Base-by-base conservation (phyloP, 2,888 invertebrate genomes). In the Ecdyonurus torrentis region DNA sequence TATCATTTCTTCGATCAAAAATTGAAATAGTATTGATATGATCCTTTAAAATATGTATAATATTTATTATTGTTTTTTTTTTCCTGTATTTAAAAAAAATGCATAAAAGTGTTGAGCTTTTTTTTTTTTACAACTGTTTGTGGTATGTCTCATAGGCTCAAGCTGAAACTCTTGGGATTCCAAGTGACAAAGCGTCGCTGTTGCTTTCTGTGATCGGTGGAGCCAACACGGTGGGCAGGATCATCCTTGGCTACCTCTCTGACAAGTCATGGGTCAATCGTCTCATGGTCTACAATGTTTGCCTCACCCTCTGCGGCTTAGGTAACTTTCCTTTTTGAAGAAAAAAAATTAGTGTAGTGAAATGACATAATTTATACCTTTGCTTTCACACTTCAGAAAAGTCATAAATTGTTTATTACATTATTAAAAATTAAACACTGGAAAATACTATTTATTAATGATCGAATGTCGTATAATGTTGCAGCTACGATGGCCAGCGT, bases 261-360 rank as follows among this genome's bases (percentile, higher is more conserved):
- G 93, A 94, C 74, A 91, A 91, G 74, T 84, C 89, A 1, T 91
- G 91, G 84, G 85, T 96, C 59, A 94, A 98, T 76, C 84, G 97
- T 63, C 81, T 98, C 64, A 79, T 85, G 72, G 83, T 98, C 66
- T 98, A 98, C 77, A 97, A 92, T 76, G 71, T 84, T 65, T 90
- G 92, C 70, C 83, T 98, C 67, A 86, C 91, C 3, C 73, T 91
- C 67, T 93, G 95, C 73, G 98, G 98, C 66, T 72, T 93, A 68
- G 84, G 91, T 87, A 77, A 85, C 87, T 73, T 60, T n/a, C 22
- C 19, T 59, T 18, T 7, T 58, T 61, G 65, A 53, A 24, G 24
- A 61, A 5, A 2, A 60, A 60, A 59, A 52, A 58, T 19, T 55
- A 23, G 25, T 15, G 5, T 10, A 15, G 7, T 15, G 37, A 15